These are phyloP conservation scores for Oplegnathus fasciatus DNA, from an alignment of 2,113 vertebrate genomes.

Conservation along the genomic window DNA sequence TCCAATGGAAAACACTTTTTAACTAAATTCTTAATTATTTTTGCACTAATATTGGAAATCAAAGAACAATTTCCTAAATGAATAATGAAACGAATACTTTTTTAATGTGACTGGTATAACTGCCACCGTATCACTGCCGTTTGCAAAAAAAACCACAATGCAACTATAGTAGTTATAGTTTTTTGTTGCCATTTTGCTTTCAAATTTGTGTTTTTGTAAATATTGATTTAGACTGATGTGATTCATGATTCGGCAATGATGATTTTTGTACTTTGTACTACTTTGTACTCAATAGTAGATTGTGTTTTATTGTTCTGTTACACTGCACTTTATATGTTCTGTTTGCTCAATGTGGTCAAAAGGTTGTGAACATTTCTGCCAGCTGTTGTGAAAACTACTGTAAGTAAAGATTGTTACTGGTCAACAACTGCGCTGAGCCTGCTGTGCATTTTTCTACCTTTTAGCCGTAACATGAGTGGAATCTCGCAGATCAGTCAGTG, in stretches of 20 bases:
- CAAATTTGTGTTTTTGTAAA: conserved; percentile 18
- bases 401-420: conserved; percentile 45
- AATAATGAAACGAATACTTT: conserved; percentile 17
- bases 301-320: conserved; percentile 28
- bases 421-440: not conserved
- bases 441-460: conserved; percentile 37
- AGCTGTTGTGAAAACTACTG: conserved; percentile 47
- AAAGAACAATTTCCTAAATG: not conserved
- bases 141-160: not conserved
- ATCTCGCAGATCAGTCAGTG: not conserved
- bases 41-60: conserved; percentile 31
- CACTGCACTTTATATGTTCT: conserved; percentile 68
- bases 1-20: conserved; percentile 5
- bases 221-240: conserved; percentile 13
- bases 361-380: conserved; percentile 45
- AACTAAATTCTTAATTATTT: not conserved
- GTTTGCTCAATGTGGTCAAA: conserved; percentile 9
- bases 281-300: conserved; percentile 8
- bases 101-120: not conserved
- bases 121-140: not conserved
- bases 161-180: not conserved
- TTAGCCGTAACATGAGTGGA: not conserved
- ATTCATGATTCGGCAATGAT: conserved; percentile 8
- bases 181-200: not conserved
- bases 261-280: conserved; percentile 38